These are phyloP conservation scores for Heptranchias perlo DNA, from an alignment of 2,113 vertebrate genomes.

Conservation along the genomic window DNA sequence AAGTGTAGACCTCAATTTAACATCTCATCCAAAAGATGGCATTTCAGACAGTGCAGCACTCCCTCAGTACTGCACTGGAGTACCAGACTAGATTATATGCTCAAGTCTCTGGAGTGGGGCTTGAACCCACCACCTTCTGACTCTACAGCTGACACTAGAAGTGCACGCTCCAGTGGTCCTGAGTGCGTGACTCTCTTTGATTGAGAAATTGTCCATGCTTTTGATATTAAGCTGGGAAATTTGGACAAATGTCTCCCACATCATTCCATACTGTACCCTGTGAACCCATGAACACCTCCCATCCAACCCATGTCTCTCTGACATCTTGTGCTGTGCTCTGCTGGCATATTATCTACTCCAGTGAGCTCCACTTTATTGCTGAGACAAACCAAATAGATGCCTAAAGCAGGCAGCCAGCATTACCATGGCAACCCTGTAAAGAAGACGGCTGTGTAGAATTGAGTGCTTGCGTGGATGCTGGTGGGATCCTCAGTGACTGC, in stretches of 20 bases:
- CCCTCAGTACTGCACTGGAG: background rate
- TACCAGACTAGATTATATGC: background rate
- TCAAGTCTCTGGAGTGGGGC: background rate
- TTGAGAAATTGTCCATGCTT: background rate
- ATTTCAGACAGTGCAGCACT: background rate
- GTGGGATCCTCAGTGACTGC: background rate
- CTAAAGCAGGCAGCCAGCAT: background rate
- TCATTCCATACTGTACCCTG: background rate
- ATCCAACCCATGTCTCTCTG: background rate
- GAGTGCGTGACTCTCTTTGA: background rate
- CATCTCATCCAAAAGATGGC: background rate
- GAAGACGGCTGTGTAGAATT: background rate
- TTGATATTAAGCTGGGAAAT: background rate
- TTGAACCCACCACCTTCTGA: background rate
- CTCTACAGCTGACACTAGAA: background rate
- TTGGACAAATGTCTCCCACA: background rate
- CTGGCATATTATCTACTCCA: background rate
- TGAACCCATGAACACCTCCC: background rate
- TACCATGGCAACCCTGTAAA: background rate
- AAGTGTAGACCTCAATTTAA: background rate
- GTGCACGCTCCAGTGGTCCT: background rate
- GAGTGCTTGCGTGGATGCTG: background rate
- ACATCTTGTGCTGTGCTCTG: background rate
- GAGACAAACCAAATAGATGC: slow-evolving; percentile 23
- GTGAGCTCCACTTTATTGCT: background rate